Conservation (phyloP, 2,113 vertebrate genomes). For the Microtus pennsylvanicus region DNA sequence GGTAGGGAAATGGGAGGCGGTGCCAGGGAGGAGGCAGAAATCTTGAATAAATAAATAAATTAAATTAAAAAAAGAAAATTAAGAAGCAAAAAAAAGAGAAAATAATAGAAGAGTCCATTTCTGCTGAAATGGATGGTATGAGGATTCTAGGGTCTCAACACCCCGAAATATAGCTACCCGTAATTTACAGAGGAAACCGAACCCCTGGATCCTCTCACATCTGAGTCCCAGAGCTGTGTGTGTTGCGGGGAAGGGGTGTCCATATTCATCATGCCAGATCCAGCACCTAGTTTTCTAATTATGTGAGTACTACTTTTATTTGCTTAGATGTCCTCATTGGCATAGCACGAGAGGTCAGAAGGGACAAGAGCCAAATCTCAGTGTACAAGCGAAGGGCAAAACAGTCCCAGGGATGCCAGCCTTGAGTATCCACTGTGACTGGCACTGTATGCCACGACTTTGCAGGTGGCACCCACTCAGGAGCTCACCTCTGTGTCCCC, state of each 20-base stretch:
- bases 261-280: no score
- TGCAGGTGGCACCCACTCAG: rapidly evolving
- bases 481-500: background rate
- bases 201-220: background rate
- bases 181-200: background rate
- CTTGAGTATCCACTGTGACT: background rate
- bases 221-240: background rate
- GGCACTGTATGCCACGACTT: no score
- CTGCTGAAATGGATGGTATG: background rate
- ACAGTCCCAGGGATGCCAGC: background rate
- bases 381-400: rapidly evolving
- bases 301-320: no score
- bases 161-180: rapidly evolving
- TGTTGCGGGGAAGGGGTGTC: background rate
- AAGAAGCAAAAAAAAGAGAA: background rate
- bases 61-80: no score
- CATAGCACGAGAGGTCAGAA: background rate
- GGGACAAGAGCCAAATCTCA: background rate
- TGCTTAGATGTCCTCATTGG: background rate
- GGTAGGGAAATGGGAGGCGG: no score
- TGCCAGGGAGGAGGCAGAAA: no score
- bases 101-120: background rate
- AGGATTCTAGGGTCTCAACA: rapidly evolving
- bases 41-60: no score
- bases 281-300: background rate